Conservation (phyloP, 2,797 vertebrate genomes). For the Melanotaenia maccullochi region DNA sequence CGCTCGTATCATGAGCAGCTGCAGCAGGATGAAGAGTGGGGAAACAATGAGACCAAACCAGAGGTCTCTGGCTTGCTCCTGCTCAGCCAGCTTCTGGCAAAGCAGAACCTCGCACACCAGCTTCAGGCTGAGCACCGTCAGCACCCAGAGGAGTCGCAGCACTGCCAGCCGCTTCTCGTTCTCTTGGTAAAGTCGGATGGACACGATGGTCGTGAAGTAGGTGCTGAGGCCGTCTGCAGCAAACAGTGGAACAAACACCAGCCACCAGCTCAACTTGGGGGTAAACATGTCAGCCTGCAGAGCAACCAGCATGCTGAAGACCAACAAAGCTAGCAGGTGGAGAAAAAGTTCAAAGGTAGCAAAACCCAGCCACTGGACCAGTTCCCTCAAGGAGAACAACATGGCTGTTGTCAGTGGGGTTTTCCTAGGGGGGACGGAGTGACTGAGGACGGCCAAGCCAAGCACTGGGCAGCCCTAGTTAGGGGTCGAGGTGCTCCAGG, state of each 20-base stretch:
- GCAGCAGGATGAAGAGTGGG: constrained; percentile 94
- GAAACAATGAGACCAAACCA: constrained; percentile 96
- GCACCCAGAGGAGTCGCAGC: constrained; percentile 96
- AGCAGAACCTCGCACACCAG: constrained; percentile 97
- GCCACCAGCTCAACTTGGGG: constrained; percentile 90
- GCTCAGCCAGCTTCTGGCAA: constrained; percentile 95
- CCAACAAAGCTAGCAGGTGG: constrained; percentile 89
- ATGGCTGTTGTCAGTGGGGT: constrained; percentile 71
- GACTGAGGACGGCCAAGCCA: constrained; percentile 33
- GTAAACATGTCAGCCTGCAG: constrained; percentile 86
- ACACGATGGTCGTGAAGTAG: constrained; percentile 97
- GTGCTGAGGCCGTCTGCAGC: constrained; percentile 97
- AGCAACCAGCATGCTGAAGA: constrained; percentile 91
- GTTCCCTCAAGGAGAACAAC: constrained; percentile 94
- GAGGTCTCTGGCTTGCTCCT: constrained; percentile 87
- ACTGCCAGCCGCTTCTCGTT: constrained; percentile 95
- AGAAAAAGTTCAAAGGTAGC: constrained; percentile 96
- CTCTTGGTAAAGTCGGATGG: constrained; percentile 97
- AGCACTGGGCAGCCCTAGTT: constrained; percentile 37
- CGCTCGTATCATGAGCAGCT: constrained; percentile 97
- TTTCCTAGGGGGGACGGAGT: constrained; percentile 32
- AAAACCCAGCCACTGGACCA: constrained; percentile 98
- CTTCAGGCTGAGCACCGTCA: constrained; percentile 97
- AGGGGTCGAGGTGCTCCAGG: constrained; percentile 41
- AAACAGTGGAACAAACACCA: constrained; percentile 93